phyloP scores from a whole-genome alignment of 2,888 invertebrate genomes.

The Drosophila mercatorum region DNA sequence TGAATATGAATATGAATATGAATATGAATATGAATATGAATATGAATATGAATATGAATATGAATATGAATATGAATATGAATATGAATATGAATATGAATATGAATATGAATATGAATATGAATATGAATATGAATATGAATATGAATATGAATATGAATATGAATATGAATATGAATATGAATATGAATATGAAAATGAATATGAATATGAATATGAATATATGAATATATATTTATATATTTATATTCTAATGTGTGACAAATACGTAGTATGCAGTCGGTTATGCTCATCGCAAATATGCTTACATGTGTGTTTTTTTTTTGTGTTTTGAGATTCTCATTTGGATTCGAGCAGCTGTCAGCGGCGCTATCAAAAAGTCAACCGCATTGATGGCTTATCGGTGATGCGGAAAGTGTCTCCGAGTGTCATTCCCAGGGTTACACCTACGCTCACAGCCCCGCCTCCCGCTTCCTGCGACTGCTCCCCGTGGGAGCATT shows the following conservation, averaged over 20 bases:
- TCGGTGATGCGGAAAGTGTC: conserved; percentile 48
- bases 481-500: conserved; percentile 32
- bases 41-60: not conserved
- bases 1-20: not conserved
- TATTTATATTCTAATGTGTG: not conserved
- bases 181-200: not conserved
- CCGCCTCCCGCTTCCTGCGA: not conserved
- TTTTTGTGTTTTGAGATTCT: conserved; percentile 22
- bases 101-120: not conserved
- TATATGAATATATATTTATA: not conserved
- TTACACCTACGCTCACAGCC: not conserved
- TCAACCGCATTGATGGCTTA: conserved; percentile 64
- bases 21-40: conserved; percentile 1
- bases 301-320: not conserved
- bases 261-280: not conserved
- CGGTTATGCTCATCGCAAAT: not conserved
- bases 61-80: not conserved
- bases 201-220: not conserved
- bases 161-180: conserved; percentile 1
- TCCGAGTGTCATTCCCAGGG: not conserved
- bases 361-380: conserved; percentile 59
- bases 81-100: not conserved
- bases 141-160: not conserved
- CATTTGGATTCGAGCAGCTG: conserved; percentile 52
- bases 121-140: not conserved